Percentiles rank a stretch among this genome's conserved stretches.
These are phyloP conservation scores for Camptogramma bilineatum DNA, from an alignment of 2,888 invertebrate genomes.

Conservation along the genomic window DNA sequence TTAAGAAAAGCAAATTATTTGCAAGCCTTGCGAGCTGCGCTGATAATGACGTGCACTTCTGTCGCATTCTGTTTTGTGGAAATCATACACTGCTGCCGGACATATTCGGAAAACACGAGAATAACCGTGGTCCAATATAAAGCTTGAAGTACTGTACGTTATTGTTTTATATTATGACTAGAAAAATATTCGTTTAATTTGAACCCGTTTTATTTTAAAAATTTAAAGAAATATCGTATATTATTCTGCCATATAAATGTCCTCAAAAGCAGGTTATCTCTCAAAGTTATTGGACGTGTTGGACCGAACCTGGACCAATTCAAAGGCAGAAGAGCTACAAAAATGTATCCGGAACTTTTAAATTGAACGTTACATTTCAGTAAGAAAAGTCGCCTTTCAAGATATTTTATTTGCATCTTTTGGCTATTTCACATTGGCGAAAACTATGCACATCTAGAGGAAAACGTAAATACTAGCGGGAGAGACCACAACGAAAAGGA, in stretches of 20 bases:
- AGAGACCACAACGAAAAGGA: not conserved
- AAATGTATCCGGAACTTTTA: conserved; percentile 50
- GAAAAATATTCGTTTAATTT: no score
- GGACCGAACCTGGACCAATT: conserved; percentile 24
- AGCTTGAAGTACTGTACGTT: no score
- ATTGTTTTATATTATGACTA: no score
- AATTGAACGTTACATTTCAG: conserved; percentile 56
- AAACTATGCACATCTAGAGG: conserved; percentile 9
- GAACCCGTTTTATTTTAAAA: no score
- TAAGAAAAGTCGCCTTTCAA: conserved; percentile 46
- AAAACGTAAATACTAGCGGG: conserved; percentile 14
- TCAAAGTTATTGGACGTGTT: conserved; percentile 27
- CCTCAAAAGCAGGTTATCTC: conserved; percentile 16
- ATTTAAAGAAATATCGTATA: not conserved
- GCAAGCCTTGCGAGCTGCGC: no score
- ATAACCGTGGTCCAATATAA: no score
- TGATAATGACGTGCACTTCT: no score
- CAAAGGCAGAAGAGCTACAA: conserved; percentile 36
- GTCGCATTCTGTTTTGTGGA: no score
- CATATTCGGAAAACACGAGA: no score
- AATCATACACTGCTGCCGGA: no score
- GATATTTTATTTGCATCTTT: conserved; percentile 55
- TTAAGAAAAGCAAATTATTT: no score
- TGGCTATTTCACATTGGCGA: conserved; percentile 44
- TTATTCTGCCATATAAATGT: conserved; percentile 18